Percentiles rank a stretch among this genome's conserved stretches.
phyloP scores from a whole-genome alignment of 2,113 vertebrate species.

The Brienomyrus brachyistius region DNA sequence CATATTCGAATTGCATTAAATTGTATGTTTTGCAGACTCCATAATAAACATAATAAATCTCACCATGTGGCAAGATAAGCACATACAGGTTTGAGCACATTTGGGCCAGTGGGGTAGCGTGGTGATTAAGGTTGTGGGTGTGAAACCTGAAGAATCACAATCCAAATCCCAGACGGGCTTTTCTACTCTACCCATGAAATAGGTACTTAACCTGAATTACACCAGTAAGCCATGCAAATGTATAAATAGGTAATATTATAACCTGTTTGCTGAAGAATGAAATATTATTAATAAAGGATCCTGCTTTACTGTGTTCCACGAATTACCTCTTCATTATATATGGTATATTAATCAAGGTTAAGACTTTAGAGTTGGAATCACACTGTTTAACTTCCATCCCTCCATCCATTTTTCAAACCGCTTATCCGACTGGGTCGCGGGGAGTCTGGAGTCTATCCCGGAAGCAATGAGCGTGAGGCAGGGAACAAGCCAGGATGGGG shows the following conservation, averaged over 20 bases:
- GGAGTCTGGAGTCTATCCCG: too few relatives aligned
- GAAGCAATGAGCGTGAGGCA: too few relatives aligned
- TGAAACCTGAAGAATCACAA: background rate
- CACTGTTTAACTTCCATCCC: background rate
- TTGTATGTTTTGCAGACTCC: background rate
- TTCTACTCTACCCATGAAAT: background rate
- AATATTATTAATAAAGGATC: background rate
- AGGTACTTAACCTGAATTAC: background rate
- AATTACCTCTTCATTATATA: background rate
- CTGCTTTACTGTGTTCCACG: background rate
- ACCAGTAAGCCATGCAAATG: background rate
- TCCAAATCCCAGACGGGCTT: background rate
- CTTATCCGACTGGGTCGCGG: too few relatives aligned
- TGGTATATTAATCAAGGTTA: background rate
- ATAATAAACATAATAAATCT: background rate
- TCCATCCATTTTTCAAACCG: too few relatives aligned
- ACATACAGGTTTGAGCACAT: background rate
- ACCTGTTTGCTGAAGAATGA: background rate
- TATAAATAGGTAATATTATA: background rate
- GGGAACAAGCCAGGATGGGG: too few relatives aligned
- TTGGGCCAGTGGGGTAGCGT: background rate
- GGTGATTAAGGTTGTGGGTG: background rate
- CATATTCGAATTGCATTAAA: background rate
- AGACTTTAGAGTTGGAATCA: background rate
- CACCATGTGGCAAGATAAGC: background rate